phyloP scores from a whole-genome alignment of 2,797 vertebrate genomes.

The Xiphorhynchus erythropygius region DNA sequence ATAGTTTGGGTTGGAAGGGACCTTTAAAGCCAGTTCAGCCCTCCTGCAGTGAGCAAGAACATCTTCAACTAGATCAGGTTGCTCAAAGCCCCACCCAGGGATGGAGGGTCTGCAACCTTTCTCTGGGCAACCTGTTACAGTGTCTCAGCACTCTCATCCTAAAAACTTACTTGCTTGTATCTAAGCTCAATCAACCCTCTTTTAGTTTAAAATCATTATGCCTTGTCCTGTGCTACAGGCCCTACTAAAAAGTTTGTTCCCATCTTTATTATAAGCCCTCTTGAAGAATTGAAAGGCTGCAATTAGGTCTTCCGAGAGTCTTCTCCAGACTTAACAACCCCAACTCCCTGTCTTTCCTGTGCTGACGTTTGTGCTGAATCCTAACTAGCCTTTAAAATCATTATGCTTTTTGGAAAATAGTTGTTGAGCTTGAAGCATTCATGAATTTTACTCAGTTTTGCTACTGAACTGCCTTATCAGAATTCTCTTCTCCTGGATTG shows the following conservation, averaged over 20 bases:
- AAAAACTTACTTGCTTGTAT: background rate
- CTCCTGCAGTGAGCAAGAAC: background rate
- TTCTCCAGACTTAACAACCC: background rate
- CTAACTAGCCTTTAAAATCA: background rate
- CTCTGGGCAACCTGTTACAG: background rate
- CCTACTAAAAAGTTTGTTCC: background rate
- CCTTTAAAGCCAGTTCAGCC: background rate
- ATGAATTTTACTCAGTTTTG: background rate
- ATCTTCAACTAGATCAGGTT: background rate
- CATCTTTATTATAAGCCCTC: background rate
- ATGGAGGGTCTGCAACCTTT: rapidly evolving
- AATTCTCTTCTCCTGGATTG: background rate
- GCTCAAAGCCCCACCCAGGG: rapidly evolving
- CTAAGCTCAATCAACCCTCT: background rate
- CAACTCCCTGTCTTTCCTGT: background rate
- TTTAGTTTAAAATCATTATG: background rate
- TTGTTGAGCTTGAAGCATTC: background rate
- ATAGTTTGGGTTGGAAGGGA: background rate
- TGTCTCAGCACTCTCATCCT: background rate
- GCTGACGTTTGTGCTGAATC: background rate
- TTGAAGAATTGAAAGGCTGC: background rate
- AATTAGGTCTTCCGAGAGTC: background rate
- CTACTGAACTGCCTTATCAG: background rate
- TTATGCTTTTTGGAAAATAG: background rate
- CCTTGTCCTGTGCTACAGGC: background rate